Evolutionary conservation across 2,888 invertebrate species (phyloP), one percentile per base, ranked within the genome.

Genomic region (Sialis lutaria): DNA sequence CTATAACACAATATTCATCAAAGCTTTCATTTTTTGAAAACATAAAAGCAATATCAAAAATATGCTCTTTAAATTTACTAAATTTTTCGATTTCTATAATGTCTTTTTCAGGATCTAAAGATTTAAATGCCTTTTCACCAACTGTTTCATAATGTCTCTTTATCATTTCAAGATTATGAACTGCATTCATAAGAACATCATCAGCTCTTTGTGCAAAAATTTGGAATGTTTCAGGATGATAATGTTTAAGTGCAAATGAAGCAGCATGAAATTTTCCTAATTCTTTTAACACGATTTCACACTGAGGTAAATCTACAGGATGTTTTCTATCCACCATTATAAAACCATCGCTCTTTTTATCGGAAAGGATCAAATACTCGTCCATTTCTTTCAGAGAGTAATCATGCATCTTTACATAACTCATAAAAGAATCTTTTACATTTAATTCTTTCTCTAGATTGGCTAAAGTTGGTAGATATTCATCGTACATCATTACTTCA

Each of bases 1-100:
- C 41, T 32, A 59, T 50, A 6, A 56, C 55, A n/a, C 44, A 40
- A 42, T 45, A 48, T 37, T 51, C 39, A 33, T 48, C 49, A 32
- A 42, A 39, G n/a, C n/a, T 13, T 3, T 8, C 10, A 8, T 10
- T 10, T n/a, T 31, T 32, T 31, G 31, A 8, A 30, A 42, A 9
- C 7, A 10, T 5, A 8, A 7, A 10, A 6, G 51, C 30, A 33
- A 45, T 8, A 7, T 35, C 32, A 4, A 35, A 6, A 42, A 49
- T 48, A 22, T 32, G 42, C 12, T 48, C 42, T 9, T 37, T 22
- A 42, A 52, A 54, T 12, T 45, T 45, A 13, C 51, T 33, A 42
- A 52, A 54, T 31, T 42, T 50, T 42, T 49, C 49, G 9, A 5
- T 37, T 6, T 10, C 9, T 4, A 10, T 22, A 32, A n/a, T 45